Evolutionary conservation across 2,113 vertebrate species (phyloP), one percentile per base, ranked within the genome.

Genomic region (Syngnathus typhle): DNA sequence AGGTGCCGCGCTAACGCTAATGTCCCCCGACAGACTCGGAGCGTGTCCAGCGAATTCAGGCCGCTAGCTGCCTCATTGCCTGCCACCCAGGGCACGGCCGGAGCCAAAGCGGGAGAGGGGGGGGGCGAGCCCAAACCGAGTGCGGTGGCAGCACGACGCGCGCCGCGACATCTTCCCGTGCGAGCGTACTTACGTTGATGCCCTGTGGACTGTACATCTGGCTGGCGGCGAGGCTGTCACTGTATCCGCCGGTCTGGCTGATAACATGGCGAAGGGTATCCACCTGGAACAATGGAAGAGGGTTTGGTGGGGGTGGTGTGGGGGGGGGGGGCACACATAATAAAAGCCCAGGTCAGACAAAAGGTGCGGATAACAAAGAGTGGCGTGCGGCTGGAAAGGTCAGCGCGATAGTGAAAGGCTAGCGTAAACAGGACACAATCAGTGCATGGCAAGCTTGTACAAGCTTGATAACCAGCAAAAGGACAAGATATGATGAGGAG

Each of bases 181-280:
- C 77, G 63, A 60, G 43, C 51, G 39, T 46, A 77, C 97, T 98
- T 95, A 99, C 97, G 89, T 95, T 99, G 94, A 98, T 96, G 95
- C 95, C 96, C 93, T 98, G 96, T 89, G 97, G 97, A 96, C 97
- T 99, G 94, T 98, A 99, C 94, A 99, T 97, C 94, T 98, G 96
- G 92, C 94, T 95, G 91, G 95, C 95, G 86, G 95, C 92, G 79
- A 99, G 94, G 91, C 94, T 94, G 83, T 99, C 96, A 98, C 94
- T 98, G 96, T 98, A 98, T 94, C 97, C 97, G 91, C 95, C 97
- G 94, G 96, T 98, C 94, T 98, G 96, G 95, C 95, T 99, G 96
- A 99, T 99, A 98, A 99, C 97, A 97, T 98, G 97, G 96, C 96
- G 96, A 98, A 99, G 96, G 91, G 97, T 98, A 98, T 98, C 97